phyloP scores from a whole-genome alignment of 2,113 vertebrate genomes.

The Halichoeres trimaculatus region DNA sequence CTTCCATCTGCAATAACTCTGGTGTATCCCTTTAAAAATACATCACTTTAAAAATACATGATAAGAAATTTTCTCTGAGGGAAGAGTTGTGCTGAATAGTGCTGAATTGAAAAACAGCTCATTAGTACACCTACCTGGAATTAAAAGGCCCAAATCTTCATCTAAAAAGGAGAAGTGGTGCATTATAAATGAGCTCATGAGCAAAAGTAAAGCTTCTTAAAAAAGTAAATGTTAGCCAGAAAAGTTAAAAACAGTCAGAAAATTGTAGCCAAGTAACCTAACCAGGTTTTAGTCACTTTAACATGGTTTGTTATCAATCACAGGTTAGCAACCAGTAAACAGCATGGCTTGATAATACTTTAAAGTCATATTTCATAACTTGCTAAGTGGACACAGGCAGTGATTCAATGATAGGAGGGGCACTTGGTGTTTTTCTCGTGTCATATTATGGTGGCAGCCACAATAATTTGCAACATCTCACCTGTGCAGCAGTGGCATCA shows the following conservation, averaged over 20 bases:
- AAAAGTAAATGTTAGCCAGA: conserved; percentile 10
- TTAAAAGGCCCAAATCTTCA: conserved; percentile 21
- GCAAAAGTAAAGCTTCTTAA: not conserved
- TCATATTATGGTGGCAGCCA: not conserved
- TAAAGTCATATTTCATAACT: not conserved
- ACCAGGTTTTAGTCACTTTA: not conserved
- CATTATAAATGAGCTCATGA: conserved; percentile 25
- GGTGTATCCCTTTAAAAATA: conserved; percentile 45
- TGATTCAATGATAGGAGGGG: not conserved
- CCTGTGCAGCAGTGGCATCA: conserved; percentile 16
- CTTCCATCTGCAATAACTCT: conserved; percentile 10
- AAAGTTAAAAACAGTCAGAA: not conserved
- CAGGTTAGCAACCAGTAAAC: not conserved
- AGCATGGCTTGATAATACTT: not conserved
- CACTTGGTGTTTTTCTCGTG: not conserved
- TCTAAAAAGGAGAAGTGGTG: not conserved
- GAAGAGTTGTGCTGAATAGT: conserved; percentile 25
- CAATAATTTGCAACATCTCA: conserved; percentile 1
- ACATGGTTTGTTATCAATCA: too few relatives aligned
- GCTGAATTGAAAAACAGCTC: conserved; percentile 41
- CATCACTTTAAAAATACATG: conserved; percentile 47
- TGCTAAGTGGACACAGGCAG: not conserved
- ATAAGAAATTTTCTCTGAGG: conserved; percentile 24
- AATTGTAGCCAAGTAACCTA: not conserved
- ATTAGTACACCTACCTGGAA: conserved; percentile 44